Base-by-base conservation (phyloP, 2,113 vertebrate genomes). In the Hemiscyllium ocellatum region DNA sequence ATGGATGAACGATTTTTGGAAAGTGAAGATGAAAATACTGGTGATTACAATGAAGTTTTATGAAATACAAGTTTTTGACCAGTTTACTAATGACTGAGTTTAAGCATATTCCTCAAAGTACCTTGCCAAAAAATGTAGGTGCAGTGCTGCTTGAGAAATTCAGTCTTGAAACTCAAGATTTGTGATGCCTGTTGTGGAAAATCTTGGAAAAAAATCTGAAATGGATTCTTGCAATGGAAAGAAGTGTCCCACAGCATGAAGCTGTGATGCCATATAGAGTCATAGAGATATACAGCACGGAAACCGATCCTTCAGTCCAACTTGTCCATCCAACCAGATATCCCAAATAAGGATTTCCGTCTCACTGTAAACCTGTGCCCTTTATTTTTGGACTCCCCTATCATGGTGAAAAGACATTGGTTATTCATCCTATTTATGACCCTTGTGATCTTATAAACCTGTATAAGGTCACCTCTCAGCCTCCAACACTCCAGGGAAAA, bases 1-100 rank as follows among this genome's bases (percentile, higher is more conserved):
- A 98, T 99, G 98, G 98, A 99, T 96, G 97, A 98, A 70, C 98
- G 98, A 19, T 99, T 99, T 97, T 97, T 99, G 95, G 99, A 99
- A 89, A 98, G 97, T 19, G 98, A 98, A 19, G 97, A 98, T 6
- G 96, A 97, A 42, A 96, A 96, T 33, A 96, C 97, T 97, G 98
- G 98, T 98, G 96, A 97, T 96, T 56, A 85, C 68, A 15, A 70
- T 20, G 6, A 50, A 33, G 19, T 95, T 76, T 12, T 76, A 76
- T 76, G 52, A 65, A 65, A n/a, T 91, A 66, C 65, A 68, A 2
- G 19, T 61, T 86, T 95, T 37, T 65, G 61, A 80, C 22, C 72
- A 24, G 37, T 83, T 95, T 86, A 42, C 4, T 20, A 80, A 83
- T 47, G n/a, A 66, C 37, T 4, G 19, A 33, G 26, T 90, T 66